Percentiles rank a stretch among this genome's conserved stretches.
Evolutionary conservation across 1,140 invertebrate species (phyloP).

Genomic region (Drosophila micromelanica): DNA sequence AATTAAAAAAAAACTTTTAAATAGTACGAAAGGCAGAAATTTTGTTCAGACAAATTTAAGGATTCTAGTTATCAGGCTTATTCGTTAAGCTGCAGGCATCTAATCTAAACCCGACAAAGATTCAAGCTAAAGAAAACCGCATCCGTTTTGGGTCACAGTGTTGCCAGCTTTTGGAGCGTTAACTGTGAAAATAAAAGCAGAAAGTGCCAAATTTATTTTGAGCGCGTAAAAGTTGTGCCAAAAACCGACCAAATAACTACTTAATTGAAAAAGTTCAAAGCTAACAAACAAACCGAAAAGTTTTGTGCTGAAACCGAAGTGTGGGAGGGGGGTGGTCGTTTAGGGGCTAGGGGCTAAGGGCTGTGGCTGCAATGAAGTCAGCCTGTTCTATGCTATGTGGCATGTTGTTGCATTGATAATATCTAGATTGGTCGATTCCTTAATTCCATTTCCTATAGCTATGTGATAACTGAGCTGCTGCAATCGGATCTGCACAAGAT

Average conservation of each 20-base stretch:
- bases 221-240: slow-evolving; percentile 49
- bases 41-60: too few relatives aligned
- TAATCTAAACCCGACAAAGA: not conserved
- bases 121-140: not conserved
- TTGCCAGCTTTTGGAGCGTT: not conserved
- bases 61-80: too few relatives aligned
- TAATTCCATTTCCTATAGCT: slow-evolving; percentile 87
- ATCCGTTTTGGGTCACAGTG: slow-evolving; percentile 21
- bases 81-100: too few relatives aligned
- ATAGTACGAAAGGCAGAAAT: too few relatives aligned
- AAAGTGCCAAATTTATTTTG: slow-evolving; percentile 32
- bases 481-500: slow-evolving; percentile 99
- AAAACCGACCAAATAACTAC: slow-evolving; percentile 38
- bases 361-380: too few relatives aligned
- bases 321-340: too few relatives aligned
- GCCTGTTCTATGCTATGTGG: not conserved
- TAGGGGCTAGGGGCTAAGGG: too few relatives aligned
- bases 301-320: not conserved
- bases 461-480: slow-evolving; percentile 99
- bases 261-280: slow-evolving; percentile 75
- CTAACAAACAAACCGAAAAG: slow-evolving; percentile 55
- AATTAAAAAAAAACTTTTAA: too few relatives aligned
- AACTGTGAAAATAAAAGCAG: too few relatives aligned
- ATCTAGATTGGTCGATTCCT: slow-evolving; percentile 44
- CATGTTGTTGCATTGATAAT: not conserved